Conservation (phyloP, 2,113 vertebrate species). For the Diglossa brunneiventris region DNA sequence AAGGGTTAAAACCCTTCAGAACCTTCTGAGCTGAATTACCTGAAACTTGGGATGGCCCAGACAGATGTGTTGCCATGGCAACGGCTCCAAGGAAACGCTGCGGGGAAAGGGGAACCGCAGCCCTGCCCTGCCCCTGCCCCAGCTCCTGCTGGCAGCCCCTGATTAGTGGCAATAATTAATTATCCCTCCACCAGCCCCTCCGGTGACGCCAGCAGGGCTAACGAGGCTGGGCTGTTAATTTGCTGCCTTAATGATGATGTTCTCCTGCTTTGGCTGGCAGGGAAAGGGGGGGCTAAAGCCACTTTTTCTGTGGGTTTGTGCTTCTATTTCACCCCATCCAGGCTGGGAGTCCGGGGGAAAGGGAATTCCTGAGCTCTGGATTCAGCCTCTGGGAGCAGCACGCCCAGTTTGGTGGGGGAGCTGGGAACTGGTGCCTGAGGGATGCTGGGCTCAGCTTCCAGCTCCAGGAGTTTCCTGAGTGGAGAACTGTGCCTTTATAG, state of each 20-base stretch:
- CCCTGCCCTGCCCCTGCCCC: not conserved
- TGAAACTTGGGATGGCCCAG: not conserved
- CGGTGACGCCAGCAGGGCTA: not conserved
- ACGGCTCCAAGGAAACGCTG: not conserved
- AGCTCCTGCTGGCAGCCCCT: not conserved
- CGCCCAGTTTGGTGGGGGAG: accelerated
- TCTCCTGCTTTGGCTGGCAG: not conserved
- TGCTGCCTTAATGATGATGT: not conserved
- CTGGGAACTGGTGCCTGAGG: too few species aligned
- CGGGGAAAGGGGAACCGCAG: not conserved
- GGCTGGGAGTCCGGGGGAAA: not conserved
- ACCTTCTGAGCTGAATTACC: not conserved
- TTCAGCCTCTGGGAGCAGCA: too few species aligned
- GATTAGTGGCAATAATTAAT: not conserved
- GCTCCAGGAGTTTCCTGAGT: not conserved
- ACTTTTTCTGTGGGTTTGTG: accelerated
- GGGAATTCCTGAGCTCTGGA: too few species aligned
- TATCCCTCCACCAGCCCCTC: not conserved
- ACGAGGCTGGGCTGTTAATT: not conserved
- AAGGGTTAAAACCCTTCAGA: not conserved
- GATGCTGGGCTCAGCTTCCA: not conserved
- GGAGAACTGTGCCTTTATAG: not conserved
- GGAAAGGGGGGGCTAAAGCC: not conserved
- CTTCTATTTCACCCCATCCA: too few species aligned
- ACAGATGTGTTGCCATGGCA: conserved; percentile 5